These are phyloP conservation scores for Triplophysa tibetana DNA, from an alignment of 2,113 vertebrate species.

Conservation along the genomic window DNA sequence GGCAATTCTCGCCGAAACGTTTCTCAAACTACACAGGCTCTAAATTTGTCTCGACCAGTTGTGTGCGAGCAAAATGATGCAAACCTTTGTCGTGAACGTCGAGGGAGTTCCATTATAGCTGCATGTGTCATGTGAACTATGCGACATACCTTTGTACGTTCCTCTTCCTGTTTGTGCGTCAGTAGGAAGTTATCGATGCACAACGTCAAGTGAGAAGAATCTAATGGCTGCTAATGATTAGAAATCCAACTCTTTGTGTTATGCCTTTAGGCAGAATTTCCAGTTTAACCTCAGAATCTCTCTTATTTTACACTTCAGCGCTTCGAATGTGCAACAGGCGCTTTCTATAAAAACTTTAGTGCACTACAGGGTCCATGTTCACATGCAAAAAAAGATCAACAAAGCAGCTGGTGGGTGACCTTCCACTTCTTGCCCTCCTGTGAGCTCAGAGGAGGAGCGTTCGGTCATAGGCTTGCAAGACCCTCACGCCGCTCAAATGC, in stretches of 20 bases:
- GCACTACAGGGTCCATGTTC: slow-evolving; percentile 24
- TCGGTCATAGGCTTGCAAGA: slow-evolving; percentile 11
- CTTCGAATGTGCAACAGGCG: not conserved
- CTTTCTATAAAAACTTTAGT: slow-evolving; percentile 34
- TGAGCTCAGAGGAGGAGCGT: slow-evolving; percentile 3
- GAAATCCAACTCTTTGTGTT: not conserved
- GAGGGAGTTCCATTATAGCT: not conserved
- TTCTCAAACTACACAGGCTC: slow-evolving; percentile 31
- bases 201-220: not conserved
- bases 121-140: not conserved
- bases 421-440: slow-evolving; percentile 33
- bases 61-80: not conserved
- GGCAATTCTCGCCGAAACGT: slow-evolving; percentile 49
- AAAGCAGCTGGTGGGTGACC: slow-evolving; percentile 46
- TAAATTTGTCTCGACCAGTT: slow-evolving; percentile 19
- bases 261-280: slow-evolving; percentile 2
- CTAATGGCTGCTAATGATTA: not conserved
- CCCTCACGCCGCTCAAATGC: slow-evolving; percentile 27
- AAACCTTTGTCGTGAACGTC: not conserved
- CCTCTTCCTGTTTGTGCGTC: slow-evolving; percentile 20
- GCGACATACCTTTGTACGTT: not conserved
- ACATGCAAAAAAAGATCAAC: slow-evolving; percentile 31
- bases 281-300: not conserved
- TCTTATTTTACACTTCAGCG: not conserved
- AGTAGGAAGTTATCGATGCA: not conserved